A percentile compares a stretch with the other conserved stretches of the same genome.
Evolutionary conservation across 1,140 invertebrate genomes (phyloP).

Genomic region (Nasonia vitripennis): DNA sequence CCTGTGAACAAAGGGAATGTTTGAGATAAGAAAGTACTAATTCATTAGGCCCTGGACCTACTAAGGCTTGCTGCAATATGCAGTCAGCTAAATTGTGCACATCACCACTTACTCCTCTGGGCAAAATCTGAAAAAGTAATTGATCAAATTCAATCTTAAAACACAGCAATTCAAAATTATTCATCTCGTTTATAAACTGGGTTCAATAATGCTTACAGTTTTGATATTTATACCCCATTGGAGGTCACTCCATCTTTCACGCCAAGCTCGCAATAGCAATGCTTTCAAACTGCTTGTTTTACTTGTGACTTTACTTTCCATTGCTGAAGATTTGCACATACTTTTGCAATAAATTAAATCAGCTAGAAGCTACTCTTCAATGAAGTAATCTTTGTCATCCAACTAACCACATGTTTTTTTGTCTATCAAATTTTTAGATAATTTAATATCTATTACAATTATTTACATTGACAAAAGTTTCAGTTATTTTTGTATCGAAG

Average conservation of each 20-base stretch:
- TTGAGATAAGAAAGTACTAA: slow-evolving; percentile 93
- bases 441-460: not conserved
- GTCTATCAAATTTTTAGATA: not conserved
- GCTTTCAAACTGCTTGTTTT: slow-evolving; percentile 91
- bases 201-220: slow-evolving; percentile 77
- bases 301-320: slow-evolving; percentile 87
- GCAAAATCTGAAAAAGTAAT: slow-evolving; percentile 78
- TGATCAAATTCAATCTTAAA: not conserved
- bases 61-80: slow-evolving; percentile 93
- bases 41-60: slow-evolving; percentile 93
- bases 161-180: too few species aligned
- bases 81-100: slow-evolving; percentile 94
- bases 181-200: not conserved
- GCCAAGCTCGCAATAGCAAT: slow-evolving; percentile 90
- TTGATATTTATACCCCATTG: slow-evolving; percentile 98
- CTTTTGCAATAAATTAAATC: slow-evolving; percentile 34
- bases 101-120: slow-evolving; percentile 91
- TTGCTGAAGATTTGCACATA: slow-evolving; percentile 65
- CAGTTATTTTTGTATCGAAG: not conserved
- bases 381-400: slow-evolving; percentile 5
- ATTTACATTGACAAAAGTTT: not conserved
- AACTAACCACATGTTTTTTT: not conserved
- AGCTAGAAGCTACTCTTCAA: slow-evolving; percentile 8
- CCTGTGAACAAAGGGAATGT: slow-evolving; percentile 91
- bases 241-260: slow-evolving; percentile 94